These are phyloP conservation scores for Threskiornis aethiopicus DNA, from an alignment of 2,797 vertebrate genomes.

Conservation along the genomic window DNA sequence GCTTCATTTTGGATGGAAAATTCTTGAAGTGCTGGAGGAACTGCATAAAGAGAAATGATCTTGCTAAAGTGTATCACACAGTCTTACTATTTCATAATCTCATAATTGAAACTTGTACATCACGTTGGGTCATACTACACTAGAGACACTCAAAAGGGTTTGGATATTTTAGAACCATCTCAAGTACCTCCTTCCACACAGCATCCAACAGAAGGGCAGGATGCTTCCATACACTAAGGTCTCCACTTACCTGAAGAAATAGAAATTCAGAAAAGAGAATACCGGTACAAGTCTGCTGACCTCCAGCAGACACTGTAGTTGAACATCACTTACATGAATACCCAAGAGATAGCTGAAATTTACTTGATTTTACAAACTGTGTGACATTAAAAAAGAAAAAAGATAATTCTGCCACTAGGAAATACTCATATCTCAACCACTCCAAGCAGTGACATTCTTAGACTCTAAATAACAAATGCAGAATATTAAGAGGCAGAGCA, in stretches of 20 bases:
- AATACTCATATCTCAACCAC: background rate
- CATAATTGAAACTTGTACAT: background rate
- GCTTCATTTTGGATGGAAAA: background rate
- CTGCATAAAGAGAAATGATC: background rate
- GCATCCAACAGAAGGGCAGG: background rate
- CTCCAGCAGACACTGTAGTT: background rate
- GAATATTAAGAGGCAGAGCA: background rate
- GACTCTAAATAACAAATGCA: background rate
- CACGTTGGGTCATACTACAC: accelerated
- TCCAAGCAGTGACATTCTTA: background rate
- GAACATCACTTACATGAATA: background rate
- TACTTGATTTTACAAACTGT: background rate
- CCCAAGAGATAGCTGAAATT: background rate
- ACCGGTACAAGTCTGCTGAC: background rate
- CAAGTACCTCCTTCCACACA: background rate
- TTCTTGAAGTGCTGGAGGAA: background rate
- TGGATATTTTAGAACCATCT: background rate
- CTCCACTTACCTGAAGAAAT: background rate
- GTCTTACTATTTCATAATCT: background rate
- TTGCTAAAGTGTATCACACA: background rate
- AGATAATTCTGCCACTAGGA: background rate
- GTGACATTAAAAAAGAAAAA: background rate
- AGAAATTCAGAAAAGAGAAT: background rate
- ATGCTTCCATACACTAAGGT: background rate
- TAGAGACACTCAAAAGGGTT: background rate